Evolutionary conservation across 2,113 vertebrate species (phyloP).

Genomic region (Thamnaconus septentrionalis): DNA sequence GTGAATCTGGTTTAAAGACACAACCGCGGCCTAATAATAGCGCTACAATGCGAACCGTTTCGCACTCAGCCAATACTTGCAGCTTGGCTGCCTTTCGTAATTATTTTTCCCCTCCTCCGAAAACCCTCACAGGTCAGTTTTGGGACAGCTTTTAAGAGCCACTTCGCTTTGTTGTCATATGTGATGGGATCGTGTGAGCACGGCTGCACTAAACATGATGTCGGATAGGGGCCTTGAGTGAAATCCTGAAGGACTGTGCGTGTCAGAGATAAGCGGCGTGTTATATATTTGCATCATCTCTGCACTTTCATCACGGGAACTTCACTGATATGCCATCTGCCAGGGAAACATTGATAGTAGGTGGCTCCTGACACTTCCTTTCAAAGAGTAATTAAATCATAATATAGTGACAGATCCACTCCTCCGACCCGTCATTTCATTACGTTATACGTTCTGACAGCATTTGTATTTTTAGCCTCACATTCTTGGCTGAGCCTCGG

Average conservation of each 20-base stretch:
- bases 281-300: constrained; percentile 49
- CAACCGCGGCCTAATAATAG: too few species aligned
- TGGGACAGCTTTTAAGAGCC: constrained; percentile 31
- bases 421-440: constrained; percentile 26
- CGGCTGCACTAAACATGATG: constrained; percentile 25
- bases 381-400: constrained; percentile 50
- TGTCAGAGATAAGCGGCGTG: constrained; percentile 33
- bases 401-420: constrained; percentile 43
- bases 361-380: constrained; percentile 44
- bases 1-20: too few species aligned
- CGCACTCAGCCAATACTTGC: constrained; percentile 1
- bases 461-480: constrained; percentile 11
- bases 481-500: too few species aligned
- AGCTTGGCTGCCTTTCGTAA: constrained; percentile 12
- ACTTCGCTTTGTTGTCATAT: constrained; percentile 52
- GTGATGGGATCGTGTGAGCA: constrained; percentile 40
- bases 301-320: constrained; percentile 48
- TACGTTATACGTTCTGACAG: constrained; percentile 21
- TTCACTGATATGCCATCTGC: constrained; percentile 35
- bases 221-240: constrained; percentile 29
- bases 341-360: constrained; percentile 38
- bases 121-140: constrained; percentile 35
- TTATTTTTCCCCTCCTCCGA: constrained; percentile 16
- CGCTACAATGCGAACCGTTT: neutral
- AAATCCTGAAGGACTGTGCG: constrained; percentile 41